Evolutionary conservation across 1,140 invertebrate genomes (phyloP).

Genomic region (Hormaphis cornu): DNA sequence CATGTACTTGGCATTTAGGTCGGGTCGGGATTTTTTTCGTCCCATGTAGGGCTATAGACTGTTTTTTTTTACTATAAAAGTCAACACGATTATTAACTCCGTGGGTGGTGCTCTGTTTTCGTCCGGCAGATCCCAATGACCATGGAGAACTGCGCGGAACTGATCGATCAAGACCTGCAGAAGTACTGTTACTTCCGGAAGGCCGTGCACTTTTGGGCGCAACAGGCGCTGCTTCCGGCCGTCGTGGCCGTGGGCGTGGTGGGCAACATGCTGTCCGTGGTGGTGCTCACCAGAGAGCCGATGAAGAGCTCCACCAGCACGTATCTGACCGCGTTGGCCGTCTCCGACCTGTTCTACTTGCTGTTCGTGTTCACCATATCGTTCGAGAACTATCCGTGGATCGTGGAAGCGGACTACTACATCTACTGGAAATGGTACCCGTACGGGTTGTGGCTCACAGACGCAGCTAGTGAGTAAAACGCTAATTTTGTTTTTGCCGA

Average conservation of each 20-base stretch:
- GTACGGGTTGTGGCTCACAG: slow-evolving; percentile 52
- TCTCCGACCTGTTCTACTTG: slow-evolving; percentile 62
- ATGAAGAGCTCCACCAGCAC: slow-evolving; percentile 68
- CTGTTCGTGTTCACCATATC: slow-evolving; percentile 57
- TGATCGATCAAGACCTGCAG: neutral
- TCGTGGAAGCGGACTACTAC: slow-evolving; percentile 42
- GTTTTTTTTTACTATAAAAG: too few relatives aligned
- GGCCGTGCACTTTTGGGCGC: slow-evolving; percentile 44
- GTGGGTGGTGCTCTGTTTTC: too few relatives aligned
- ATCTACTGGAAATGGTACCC: slow-evolving; percentile 49
- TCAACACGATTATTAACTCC: too few relatives aligned
- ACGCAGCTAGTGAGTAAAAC: slow-evolving; percentile 50
- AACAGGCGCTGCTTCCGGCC: slow-evolving; percentile 58
- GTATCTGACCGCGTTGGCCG: slow-evolving; percentile 62
- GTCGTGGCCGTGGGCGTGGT: slow-evolving; percentile 57
- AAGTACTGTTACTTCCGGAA: slow-evolving; percentile 23
- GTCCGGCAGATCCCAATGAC: neutral
- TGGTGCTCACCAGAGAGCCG: slow-evolving; percentile 60
- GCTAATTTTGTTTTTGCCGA: slow-evolving; percentile 33
- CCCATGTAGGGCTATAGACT: too few relatives aligned
- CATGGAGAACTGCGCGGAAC: slow-evolving; percentile 3
- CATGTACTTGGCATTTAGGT: too few relatives aligned
- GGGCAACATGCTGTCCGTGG: slow-evolving; percentile 61
- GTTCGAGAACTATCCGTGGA: slow-evolving; percentile 50
- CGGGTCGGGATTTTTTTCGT: too few relatives aligned